These are phyloP conservation scores for Iguana delicatissima DNA, from an alignment of 2,797 vertebrate genomes.

Conservation along the genomic window DNA sequence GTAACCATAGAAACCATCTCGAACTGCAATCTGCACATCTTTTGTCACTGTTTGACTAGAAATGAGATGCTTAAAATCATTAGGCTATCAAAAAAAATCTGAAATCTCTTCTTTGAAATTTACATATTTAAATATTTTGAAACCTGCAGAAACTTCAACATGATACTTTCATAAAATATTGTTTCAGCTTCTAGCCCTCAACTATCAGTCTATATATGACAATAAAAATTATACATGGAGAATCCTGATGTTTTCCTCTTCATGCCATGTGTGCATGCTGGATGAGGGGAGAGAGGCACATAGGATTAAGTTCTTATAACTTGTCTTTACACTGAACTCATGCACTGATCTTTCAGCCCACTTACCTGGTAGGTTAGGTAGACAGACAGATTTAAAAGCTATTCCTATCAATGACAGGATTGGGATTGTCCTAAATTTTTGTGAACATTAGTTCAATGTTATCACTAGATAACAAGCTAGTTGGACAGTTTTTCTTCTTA, in stretches of 20 bases:
- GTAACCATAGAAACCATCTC: conserved; percentile 88
- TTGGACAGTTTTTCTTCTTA: conserved; percentile 57
- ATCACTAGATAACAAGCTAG: conserved; percentile 65
- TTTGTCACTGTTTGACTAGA: conserved; percentile 88
- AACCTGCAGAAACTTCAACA: conserved; percentile 87
- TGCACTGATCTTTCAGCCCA: conserved; percentile 54
- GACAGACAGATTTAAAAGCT: conserved; percentile 63
- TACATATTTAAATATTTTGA: conserved; percentile 90
- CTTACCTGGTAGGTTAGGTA: conserved; percentile 51
- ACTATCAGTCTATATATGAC: conserved; percentile 84
- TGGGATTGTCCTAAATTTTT: conserved; percentile 48
- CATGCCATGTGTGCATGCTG: conserved; percentile 55
- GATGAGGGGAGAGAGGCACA: conserved; percentile 66
- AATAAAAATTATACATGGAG: conserved; percentile 81
- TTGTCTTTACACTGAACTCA: conserved; percentile 54
- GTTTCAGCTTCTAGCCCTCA: conserved; percentile 85
- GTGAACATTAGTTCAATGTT: conserved; percentile 65
- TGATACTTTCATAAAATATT: conserved; percentile 88
- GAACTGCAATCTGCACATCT: conserved; percentile 87
- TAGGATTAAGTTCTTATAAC: conserved; percentile 61
- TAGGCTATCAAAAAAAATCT: conserved; percentile 87
- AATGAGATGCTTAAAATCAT: conserved; percentile 88
- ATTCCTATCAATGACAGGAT: conserved; percentile 61
- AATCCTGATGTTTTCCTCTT: conserved; percentile 74
- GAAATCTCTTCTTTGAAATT: conserved; percentile 85